These are phyloP conservation scores for Pegoplata infirma DNA, from an alignment of 2,888 invertebrate species.

Conservation along the genomic window DNA sequence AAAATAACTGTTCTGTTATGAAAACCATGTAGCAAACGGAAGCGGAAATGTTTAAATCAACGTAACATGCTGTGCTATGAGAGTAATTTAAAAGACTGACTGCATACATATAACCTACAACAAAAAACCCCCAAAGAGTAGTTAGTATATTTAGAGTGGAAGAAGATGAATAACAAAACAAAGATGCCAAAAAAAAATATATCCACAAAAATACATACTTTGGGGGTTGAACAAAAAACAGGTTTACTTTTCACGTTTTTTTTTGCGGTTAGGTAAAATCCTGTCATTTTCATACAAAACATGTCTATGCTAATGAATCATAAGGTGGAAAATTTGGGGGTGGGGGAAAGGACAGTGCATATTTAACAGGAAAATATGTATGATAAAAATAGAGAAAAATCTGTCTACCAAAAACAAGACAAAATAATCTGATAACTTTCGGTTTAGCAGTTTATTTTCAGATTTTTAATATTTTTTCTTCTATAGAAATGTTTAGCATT, in stretches of 20 bases:
- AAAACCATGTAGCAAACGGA: slow-evolving; percentile 46
- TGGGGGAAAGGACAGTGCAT: background rate
- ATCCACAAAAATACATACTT: slow-evolving; percentile 17
- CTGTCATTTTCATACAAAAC: background rate
- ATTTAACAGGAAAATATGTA: background rate
- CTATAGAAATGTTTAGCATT: too few relatives aligned
- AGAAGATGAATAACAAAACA: background rate
- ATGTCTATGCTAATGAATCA: background rate
- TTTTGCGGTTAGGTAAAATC: slow-evolving; percentile 11
- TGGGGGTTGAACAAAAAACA: slow-evolving; percentile 25
- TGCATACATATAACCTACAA: background rate
- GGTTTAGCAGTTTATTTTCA: too few relatives aligned
- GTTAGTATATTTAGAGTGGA: slow-evolving; percentile 1
- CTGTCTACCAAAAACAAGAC: too few relatives aligned
- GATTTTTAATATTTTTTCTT: too few relatives aligned
- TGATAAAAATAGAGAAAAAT: background rate
- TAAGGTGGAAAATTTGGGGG: too few relatives aligned
- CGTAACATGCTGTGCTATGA: slow-evolving; percentile 24
- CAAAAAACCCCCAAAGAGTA: background rate
- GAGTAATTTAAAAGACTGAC: background rate
- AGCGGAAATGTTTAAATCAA: slow-evolving; percentile 48
- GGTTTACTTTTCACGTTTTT: background rate
- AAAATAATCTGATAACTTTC: too few relatives aligned
- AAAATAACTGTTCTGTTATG: slow-evolving; percentile 3
- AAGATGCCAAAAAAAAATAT: background rate